phyloP scores from a whole-genome alignment of 2,113 vertebrate species.

The Ciconia maguari region DNA sequence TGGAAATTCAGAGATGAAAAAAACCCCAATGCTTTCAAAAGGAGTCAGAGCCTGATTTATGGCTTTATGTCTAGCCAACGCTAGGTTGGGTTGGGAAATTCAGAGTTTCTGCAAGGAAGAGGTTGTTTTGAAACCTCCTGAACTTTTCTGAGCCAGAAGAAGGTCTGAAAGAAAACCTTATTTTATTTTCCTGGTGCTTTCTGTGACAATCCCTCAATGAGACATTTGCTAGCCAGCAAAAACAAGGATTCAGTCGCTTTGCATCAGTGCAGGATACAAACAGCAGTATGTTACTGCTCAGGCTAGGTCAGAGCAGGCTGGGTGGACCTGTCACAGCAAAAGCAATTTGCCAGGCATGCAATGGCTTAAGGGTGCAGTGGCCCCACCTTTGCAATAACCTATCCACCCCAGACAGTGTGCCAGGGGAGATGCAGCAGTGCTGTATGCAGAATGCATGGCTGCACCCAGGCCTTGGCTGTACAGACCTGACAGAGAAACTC shows the following conservation, averaged over 20 bases:
- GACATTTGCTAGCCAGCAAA: background rate
- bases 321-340: background rate
- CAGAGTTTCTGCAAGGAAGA: constrained; percentile 11
- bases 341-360: background rate
- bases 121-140: constrained; percentile 1
- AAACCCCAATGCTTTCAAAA: background rate
- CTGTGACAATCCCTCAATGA: background rate
- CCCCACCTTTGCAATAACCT: background rate
- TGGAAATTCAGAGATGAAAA: background rate
- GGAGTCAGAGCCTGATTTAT: constrained; percentile 22
- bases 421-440: background rate
- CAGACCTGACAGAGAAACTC: background rate
- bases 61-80: background rate
- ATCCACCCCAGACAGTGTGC: too few species aligned
- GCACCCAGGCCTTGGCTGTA: background rate
- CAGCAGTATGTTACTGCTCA: background rate
- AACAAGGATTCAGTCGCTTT: background rate
- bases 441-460: background rate
- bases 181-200: background rate
- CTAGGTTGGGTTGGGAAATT: background rate
- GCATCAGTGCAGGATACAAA: background rate
- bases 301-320: background rate
- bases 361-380: background rate
- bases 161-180: background rate
- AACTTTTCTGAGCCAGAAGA: background rate